Evolutionary conservation across 2,888 invertebrate species (phyloP).

Genomic region (Mimumesa dahlbomi): DNA sequence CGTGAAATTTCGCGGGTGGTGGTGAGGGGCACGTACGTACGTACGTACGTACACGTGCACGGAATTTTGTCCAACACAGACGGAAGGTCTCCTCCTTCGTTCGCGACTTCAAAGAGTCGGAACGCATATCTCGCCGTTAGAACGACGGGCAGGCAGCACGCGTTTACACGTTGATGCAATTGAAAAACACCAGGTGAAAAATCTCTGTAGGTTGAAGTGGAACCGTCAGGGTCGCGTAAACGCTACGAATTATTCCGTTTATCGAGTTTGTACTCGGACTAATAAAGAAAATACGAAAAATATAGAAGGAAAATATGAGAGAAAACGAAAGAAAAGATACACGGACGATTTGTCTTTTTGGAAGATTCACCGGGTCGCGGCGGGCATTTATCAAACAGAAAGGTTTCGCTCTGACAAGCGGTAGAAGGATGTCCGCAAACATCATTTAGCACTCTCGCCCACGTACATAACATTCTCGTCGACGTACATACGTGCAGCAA

Average conservation of each 20-base stretch:
- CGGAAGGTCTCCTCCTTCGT: conserved; percentile 38
- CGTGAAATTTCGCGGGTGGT: conserved; percentile 61
- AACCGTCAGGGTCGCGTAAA: no score
- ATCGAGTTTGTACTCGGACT: no score
- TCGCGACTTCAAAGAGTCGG: conserved; percentile 44
- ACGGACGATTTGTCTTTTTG: conserved; percentile 2
- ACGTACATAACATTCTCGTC: conserved; percentile 6
- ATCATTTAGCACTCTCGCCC: conserved; percentile 44
- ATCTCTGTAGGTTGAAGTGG: no score
- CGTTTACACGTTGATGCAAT: no score
- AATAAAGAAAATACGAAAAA: no score
- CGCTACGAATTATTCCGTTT: no score
- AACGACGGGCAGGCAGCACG: no score
- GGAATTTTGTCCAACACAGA: neutral
- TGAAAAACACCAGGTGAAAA: no score
- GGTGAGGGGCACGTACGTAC: conserved; percentile 67
- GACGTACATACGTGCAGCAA: neutral
- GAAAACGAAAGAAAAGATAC: neutral
- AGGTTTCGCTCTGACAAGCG: conserved; percentile 13
- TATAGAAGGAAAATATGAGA: no score
- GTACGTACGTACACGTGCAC: no score
- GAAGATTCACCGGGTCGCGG: neutral
- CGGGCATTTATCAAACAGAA: conserved; percentile 27
- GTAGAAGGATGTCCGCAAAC: conserved; percentile 22
- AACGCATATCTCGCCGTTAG: neutral